Base-by-base conservation (phyloP, 2,888 invertebrate genomes). In the Oscheius sp. region DNA sequence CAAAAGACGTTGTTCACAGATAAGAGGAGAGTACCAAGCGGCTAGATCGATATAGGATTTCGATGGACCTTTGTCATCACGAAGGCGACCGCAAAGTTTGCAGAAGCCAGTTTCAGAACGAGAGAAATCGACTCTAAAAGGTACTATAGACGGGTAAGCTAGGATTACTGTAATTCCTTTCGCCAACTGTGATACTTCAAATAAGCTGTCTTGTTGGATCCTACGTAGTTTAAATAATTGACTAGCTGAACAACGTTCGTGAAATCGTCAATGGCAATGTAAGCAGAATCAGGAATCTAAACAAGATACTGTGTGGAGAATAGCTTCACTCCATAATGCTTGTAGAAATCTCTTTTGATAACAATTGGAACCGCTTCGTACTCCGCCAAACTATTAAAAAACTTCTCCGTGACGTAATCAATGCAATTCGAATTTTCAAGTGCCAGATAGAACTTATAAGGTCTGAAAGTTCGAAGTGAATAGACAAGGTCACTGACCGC, bases 341-440 rank as follows among this genome's bases (percentile, higher is more conserved):
- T 61, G 65, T 78, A 78, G 32, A 64, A 72, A 32, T 70, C 67
- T 24, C 78, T 70, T 30, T 67, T 36, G 14, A 74, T 20, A 2
- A 78, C 75, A 50, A 78, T 70, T 9, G 78, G 78, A 0, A 78
- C 68, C 0, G 68, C 68, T 66, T 64, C 63, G 9, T 75, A 59
- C n/a, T 63, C 66, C 24, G 56, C 57, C 22, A 80, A 41, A 9
- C 77, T 70, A 41, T 75, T 71, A 20, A 24, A 65, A 20, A 65
- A 54, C 32, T 65, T 65, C 32, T 65, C 65, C 2, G 65, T 65
- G 41, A 65, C 54, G 30, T 65, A 65, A 20, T 65, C 65, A 2
- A 30, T 4, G 45, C 65, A 65, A 30, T 65, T 65, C 6, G 65
- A 54, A 44, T 65, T 65, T 24, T 65, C 65, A 36, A 65, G 32